Evolutionary conservation across 2,113 vertebrate genomes (phyloP), one percentile per base, ranked within the genome.

Genomic region (Lophotis ruficrista): DNA sequence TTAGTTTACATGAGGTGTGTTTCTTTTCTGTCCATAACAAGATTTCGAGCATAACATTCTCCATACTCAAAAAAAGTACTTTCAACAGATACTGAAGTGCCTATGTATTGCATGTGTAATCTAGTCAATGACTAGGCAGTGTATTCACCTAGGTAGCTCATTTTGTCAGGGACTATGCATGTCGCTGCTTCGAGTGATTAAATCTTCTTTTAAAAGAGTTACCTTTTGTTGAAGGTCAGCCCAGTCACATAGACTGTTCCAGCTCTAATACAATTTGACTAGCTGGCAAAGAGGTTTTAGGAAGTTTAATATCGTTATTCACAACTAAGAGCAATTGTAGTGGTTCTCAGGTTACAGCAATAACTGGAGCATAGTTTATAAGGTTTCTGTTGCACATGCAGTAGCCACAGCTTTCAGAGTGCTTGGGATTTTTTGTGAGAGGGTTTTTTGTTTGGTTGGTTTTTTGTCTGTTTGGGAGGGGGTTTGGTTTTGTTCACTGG

Each of bases 371-470:
- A 27, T 31, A 37, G 10, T 73, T 93, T 28, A 28, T 47, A 35
- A 82, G 9, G 48, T 79, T 75, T 62, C 43, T 62, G 24, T 37
- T 82, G 12, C 41, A n/a, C 4, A 0, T 58, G 43, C 31, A 79
- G 37, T 53, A 87, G 13, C 19, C 43, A 66, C 14, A 62, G 51
- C 14, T 61, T 88, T 47, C 30, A 47, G n/a, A 82, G 14, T 71
- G 11, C 6, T 21, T 41, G 8, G 2, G 17, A 21, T 57, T 53
- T 48, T 83, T 62, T 45, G 17, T 11, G 13, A 19, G 9, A 57
- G 20, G 4, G 2, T 2, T 50, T 24, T 37, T 60, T 41, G 4
- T 6, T 54, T 37, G 4, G 2, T 28, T 60, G 9, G 0, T 2
- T 50, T 38, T 43, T 77, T 75, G 6, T 33, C 33, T 84, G 9